Evolutionary conservation across 2,888 invertebrate species (phyloP), one percentile per base, ranked within the genome.

Genomic region (Pristionchus fissidentatus): DNA sequence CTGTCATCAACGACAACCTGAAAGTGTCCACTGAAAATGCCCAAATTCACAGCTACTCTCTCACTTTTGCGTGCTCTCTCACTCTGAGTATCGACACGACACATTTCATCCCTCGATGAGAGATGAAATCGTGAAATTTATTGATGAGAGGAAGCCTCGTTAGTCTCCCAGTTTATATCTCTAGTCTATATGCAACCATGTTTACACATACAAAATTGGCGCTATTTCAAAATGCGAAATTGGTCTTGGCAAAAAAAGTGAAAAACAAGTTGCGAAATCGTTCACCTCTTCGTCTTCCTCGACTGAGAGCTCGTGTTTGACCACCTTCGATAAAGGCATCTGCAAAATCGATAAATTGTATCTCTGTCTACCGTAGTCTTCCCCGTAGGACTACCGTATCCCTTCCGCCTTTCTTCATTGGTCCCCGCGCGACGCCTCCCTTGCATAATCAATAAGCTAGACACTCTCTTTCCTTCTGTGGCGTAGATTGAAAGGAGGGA

Each of bases 141-240:
- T 70, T 70, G 70, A 70, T 70, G 70, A 70, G 41, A 66, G 70
- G 70, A 70, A 70, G 41, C 70, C 66, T 66, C 70, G 43, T 70
- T n/a, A n/a, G 43, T 70, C 13, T 70, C 70, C 26, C 70, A 70
- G n/a, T 70, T 38, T 66, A 38, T 19, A 70, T 41, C 70, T 70
- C 70, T 70, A 13, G 8, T 70, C 70, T 43, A 38, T 41, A 38
- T 62, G 35, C 29, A 8, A 26, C 3, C 26, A 38, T n/a, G 22
- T 29, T 66, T 41, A 38, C 38, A 26, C 41, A n/a, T 62, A n/a
- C n/a, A n/a, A n/a, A n/a, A n/a, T n/a, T n/a, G n/a, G n/a, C n/a
- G n/a, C n/a, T n/a, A n/a, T n/a, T 70, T 66, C 62, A 19, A 29
- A 60, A 26, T n/a, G 26, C 10, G 57, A 57, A 57, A 57, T 57